phyloP scores from a whole-genome alignment of 1,140 invertebrate species.

The Babylonia areolata region DNA sequence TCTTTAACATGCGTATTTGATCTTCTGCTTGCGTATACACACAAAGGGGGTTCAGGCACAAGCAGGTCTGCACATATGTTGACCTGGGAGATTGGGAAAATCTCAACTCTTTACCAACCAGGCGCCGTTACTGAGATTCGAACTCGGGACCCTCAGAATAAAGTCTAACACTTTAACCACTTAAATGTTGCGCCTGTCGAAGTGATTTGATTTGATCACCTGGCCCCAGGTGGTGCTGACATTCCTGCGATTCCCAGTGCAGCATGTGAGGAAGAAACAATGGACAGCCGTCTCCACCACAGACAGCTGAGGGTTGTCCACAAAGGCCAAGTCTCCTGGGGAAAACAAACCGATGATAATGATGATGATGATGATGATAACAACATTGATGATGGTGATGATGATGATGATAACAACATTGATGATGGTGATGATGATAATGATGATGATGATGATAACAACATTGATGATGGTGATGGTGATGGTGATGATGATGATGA shows the following conservation, averaged over 20 bases:
- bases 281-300: not conserved
- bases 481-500: slow-evolving; percentile 83
- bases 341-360: not conserved
- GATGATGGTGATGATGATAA: slow-evolving; percentile 31
- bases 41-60: too few relatives aligned
- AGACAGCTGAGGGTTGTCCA: not conserved
- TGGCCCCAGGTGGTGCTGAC: not conserved
- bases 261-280: not conserved
- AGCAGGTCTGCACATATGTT: too few relatives aligned
- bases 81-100: too few relatives aligned
- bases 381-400: slow-evolving; percentile 79
- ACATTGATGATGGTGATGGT: slow-evolving; percentile 45
- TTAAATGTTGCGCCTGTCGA: too few relatives aligned
- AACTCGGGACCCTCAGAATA: too few relatives aligned
- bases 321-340: not conserved
- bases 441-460: slow-evolving; percentile 28
- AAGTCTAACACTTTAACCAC: too few relatives aligned
- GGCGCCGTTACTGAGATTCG: too few relatives aligned
- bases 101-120: too few relatives aligned
- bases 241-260: not conserved
- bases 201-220: not conserved
- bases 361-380: slow-evolving; percentile 78
- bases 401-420: slow-evolving; percentile 35
- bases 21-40: too few relatives aligned
- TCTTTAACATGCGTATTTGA: too few relatives aligned